A percentile compares a stretch with the other conserved stretches of the same genome.
phyloP scores from a whole-genome alignment of 1,140 invertebrate species.

The Hyposmocoma kahamanoa region DNA sequence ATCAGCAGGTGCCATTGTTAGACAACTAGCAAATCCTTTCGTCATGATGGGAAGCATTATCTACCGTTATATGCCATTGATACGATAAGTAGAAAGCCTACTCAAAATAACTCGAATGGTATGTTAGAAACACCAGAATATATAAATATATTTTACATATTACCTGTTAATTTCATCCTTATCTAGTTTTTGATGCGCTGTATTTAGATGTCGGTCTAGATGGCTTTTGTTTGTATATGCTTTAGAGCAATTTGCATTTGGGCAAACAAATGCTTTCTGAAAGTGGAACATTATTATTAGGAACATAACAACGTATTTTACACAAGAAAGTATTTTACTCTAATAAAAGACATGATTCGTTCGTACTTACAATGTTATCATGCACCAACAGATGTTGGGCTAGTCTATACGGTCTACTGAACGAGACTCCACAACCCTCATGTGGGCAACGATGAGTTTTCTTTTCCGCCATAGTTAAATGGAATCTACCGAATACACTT shows the following conservation, averaged over 20 bases:
- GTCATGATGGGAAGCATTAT: background rate
- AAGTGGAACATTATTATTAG: conserved; percentile 18
- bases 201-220: conserved; percentile 63
- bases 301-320: too few relatives aligned
- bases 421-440: conserved; percentile 50
- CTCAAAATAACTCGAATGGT: background rate
- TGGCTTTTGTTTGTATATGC: conserved; percentile 68
- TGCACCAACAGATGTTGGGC: conserved; percentile 59
- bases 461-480: conserved; percentile 19
- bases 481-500: too few relatives aligned
- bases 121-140: background rate
- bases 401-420: conserved; percentile 64
- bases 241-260: conserved; percentile 56
- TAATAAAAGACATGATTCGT: background rate
- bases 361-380: conserved; percentile 56
- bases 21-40: background rate
- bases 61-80: background rate
- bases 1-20: too few relatives aligned
- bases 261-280: conserved; percentile 62
- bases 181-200: conserved; percentile 28
- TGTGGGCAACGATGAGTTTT: conserved; percentile 43
- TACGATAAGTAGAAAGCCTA: background rate
- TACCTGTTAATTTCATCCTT: conserved; percentile 43
- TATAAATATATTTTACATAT: background rate
- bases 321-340: too few relatives aligned